Conservation (phyloP, 2,888 invertebrate species). For the Calliopum simillimum region DNA sequence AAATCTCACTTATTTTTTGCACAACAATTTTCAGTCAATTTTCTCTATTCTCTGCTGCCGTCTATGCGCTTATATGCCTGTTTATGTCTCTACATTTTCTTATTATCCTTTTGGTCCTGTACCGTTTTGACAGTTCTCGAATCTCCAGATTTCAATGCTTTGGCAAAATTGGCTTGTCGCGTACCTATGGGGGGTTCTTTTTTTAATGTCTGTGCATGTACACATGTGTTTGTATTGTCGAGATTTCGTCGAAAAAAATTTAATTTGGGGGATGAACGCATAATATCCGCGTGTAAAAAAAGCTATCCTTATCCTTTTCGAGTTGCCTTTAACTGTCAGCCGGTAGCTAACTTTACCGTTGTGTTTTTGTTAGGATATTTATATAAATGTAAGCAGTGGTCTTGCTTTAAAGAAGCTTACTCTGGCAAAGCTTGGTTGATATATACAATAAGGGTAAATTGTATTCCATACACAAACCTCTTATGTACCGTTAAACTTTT, state of each 20-base stretch:
- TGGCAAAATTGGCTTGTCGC: constrained; percentile 12
- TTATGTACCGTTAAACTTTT: not conserved
- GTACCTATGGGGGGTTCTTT: not conserved
- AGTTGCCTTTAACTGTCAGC: constrained; percentile 3
- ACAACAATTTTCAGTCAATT: no score
- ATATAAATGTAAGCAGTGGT: not conserved
- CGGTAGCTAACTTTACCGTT: not conserved
- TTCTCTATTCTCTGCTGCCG: constrained; percentile 5
- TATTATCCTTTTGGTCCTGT: constrained; percentile 18
- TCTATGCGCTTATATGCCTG: constrained; percentile 12
- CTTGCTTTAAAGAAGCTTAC: no score
- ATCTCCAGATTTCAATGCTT: constrained; percentile 20
- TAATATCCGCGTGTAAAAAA: constrained; percentile 9
- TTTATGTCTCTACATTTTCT: not conserved
- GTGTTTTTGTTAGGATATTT: not conserved
- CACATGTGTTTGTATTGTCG: no score
- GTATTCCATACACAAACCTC: not conserved
- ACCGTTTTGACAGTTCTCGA: constrained; percentile 20
- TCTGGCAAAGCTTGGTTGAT: no score
- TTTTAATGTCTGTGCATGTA: no score
- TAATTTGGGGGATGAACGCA: constrained; percentile 26
- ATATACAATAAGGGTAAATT: no score
- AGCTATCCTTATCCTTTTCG: constrained; percentile 10
- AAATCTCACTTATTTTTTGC: no score
- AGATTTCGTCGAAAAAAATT: not conserved